Percentiles rank a stretch among this genome's conserved stretches.
These are phyloP conservation scores for Dichetophora obliterata DNA, from an alignment of 2,888 invertebrate species.

Conservation along the genomic window DNA sequence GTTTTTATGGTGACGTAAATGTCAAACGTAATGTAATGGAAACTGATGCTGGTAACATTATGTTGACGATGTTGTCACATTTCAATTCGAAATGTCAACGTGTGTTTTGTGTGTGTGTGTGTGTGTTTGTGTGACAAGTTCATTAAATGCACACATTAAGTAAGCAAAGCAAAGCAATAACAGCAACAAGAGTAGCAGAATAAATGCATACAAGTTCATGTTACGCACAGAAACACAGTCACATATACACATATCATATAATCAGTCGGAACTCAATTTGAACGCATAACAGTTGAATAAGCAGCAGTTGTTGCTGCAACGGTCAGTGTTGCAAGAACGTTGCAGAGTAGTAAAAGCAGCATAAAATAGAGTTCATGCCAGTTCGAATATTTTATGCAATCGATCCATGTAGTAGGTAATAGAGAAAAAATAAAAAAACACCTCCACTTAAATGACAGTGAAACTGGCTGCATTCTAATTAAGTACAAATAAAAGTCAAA, in stretches of 20 bases:
- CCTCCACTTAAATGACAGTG: not conserved
- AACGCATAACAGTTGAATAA: not conserved
- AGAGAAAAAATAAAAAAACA: not conserved
- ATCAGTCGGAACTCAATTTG: not conserved
- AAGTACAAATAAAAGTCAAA: not conserved
- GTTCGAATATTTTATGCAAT: not conserved
- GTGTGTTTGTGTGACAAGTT: not conserved
- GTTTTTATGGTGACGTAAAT: slow-evolving; percentile 10
- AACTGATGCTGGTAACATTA: not conserved
- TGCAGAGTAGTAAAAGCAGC: too few species aligned
- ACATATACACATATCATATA: too few species aligned
- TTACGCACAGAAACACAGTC: too few species aligned
- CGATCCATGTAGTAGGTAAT: not conserved
- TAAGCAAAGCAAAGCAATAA: not conserved
- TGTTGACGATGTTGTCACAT: slow-evolving; percentile 1
- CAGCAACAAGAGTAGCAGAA: not conserved
- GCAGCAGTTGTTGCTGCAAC: not conserved
- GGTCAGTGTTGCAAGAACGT: too few species aligned
- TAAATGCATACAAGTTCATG: not conserved
- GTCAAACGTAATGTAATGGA: slow-evolving; percentile 3
- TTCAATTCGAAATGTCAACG: not conserved
- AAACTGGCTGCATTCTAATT: not conserved
- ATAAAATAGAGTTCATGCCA: not conserved
- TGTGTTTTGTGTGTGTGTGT: not conserved
- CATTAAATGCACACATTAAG: not conserved